A percentile compares a stretch with the other conserved stretches of the same genome.
These are phyloP conservation scores for Cordilura impudica DNA, from an alignment of 2,888 invertebrate genomes.

Conservation along the genomic window DNA sequence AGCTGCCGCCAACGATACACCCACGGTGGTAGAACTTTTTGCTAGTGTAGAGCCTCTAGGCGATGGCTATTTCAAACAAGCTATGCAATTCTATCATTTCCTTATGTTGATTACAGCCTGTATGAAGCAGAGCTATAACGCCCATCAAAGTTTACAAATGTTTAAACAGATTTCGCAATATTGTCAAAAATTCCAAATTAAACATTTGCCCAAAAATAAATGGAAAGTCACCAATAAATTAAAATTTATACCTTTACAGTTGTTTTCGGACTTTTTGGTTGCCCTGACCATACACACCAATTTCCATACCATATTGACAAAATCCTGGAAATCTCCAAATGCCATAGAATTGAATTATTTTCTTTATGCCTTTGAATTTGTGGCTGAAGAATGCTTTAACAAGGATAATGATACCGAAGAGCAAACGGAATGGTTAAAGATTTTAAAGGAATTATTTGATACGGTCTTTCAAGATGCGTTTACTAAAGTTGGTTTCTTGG, in stretches of 20 bases:
- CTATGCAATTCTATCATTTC: slow-evolving; percentile 69
- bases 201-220: slow-evolving; percentile 42
- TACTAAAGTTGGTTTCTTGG: slow-evolving; percentile 80
- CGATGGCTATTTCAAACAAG: slow-evolving; percentile 62
- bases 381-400: slow-evolving; percentile 64
- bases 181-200: slow-evolving; percentile 65
- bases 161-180: slow-evolving; percentile 65
- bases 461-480: slow-evolving; percentile 77
- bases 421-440: slow-evolving; percentile 68
- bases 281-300: slow-evolving; percentile 79
- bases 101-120: slow-evolving; percentile 70
- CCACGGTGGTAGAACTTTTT: slow-evolving; percentile 66
- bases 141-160: slow-evolving; percentile 65
- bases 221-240: slow-evolving; percentile 76
- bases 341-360: slow-evolving; percentile 61
- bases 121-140: slow-evolving; percentile 64
- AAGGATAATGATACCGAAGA: slow-evolving; percentile 42
- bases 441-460: slow-evolving; percentile 78
- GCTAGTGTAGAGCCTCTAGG: slow-evolving; percentile 69
- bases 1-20: slow-evolving; percentile 63
- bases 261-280: slow-evolving; percentile 80
- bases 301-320: slow-evolving; percentile 60
- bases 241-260: slow-evolving; percentile 80
- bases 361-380: slow-evolving; percentile 67
- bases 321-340: slow-evolving; percentile 69